Conservation (phyloP, 1,140 invertebrate species). For the Lepidotrigona ventralis region DNA sequence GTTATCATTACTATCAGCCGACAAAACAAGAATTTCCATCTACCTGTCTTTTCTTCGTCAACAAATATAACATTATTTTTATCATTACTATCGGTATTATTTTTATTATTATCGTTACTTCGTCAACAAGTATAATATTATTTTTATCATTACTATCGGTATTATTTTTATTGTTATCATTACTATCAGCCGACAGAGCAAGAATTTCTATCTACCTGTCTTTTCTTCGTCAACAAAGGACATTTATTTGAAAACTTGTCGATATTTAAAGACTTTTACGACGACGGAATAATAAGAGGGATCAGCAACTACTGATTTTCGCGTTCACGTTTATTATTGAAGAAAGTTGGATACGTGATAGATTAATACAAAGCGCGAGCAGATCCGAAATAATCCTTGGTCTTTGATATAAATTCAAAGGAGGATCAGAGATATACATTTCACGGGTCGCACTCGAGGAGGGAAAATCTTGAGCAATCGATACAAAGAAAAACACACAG, state of each 20-base stretch:
- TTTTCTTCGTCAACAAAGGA: too few species aligned
- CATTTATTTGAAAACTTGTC: background rate
- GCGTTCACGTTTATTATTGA: background rate
- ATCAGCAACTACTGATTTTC: background rate
- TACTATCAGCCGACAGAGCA: too few species aligned
- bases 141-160: too few species aligned
- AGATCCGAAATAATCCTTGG: background rate
- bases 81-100: too few species aligned
- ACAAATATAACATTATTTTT: too few species aligned
- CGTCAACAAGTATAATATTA: too few species aligned
- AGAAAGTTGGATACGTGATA: background rate
- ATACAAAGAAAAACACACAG: background rate
- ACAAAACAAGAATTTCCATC: too few species aligned
- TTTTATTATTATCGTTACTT: too few species aligned
- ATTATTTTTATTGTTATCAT: too few species aligned
- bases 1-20: too few species aligned
- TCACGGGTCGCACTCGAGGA: background rate
- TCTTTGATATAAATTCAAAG: background rate
- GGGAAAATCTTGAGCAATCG: background rate
- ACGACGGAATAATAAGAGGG: background rate
- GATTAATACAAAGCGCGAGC: background rate
- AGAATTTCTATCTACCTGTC: too few species aligned
- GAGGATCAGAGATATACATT: background rate
- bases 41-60: too few species aligned
- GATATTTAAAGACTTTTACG: background rate